Evolutionary conservation across 2,113 vertebrate species (phyloP).

Genomic region (Lanius ludovicianus): DNA sequence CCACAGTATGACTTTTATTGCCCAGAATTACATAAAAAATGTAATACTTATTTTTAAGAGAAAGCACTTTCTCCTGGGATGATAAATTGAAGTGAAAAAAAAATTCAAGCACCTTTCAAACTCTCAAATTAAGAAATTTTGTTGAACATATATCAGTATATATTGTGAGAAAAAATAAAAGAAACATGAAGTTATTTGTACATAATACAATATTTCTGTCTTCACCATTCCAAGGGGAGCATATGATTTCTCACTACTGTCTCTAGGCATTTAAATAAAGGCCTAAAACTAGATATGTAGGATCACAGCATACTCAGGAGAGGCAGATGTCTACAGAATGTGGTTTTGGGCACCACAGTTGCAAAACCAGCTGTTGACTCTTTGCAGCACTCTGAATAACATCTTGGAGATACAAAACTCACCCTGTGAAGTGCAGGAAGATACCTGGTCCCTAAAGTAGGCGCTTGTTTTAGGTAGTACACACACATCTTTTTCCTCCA

Average conservation of each 20-base stretch:
- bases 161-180: neutral
- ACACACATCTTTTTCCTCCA: neutral
- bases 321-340: neutral
- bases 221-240: neutral
- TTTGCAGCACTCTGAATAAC: neutral
- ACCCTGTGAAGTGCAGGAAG: neutral
- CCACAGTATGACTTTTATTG: neutral
- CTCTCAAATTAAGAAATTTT: neutral
- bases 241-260: neutral
- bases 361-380: neutral
- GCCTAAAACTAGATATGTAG: neutral
- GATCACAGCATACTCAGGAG: neutral
- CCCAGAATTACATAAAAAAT: constrained; percentile 8
- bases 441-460: neutral
- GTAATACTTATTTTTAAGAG: constrained; percentile 1
- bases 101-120: neutral
- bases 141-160: neutral
- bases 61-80: neutral
- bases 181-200: neutral
- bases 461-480: neutral
- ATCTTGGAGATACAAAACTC: neutral
- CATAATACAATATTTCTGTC: neutral
- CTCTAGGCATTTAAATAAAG: neutral
- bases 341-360: neutral
- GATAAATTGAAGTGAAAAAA: neutral